Evolutionary conservation across 2,113 vertebrate species (phyloP).

Genomic region (Pteruthius melanotis): DNA sequence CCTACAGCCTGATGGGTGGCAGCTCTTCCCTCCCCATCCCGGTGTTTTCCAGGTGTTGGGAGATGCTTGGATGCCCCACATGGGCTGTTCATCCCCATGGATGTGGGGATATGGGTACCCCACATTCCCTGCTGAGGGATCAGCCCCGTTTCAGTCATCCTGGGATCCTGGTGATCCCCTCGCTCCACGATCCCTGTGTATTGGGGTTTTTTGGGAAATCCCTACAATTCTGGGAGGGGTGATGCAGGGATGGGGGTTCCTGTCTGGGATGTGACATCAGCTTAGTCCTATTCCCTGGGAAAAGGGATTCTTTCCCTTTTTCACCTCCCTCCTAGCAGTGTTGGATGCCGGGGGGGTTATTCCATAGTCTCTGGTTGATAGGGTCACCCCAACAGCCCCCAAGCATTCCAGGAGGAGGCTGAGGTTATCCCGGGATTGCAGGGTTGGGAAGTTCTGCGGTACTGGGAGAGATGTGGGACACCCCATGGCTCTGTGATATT

Average conservation of each 20-base stretch:
- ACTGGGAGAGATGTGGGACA: neutral
- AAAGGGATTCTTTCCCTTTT: accelerated
- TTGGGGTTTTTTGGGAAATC: neutral
- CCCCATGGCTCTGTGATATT: neutral
- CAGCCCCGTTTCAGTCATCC: accelerated
- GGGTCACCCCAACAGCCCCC: neutral
- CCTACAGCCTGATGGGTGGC: accelerated
- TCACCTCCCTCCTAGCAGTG: accelerated
- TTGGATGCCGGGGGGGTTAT: neutral
- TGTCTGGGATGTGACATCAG: neutral
- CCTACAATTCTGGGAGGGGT: accelerated
- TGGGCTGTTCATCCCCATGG: neutral
- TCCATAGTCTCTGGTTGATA: neutral
- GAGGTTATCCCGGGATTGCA: accelerated
- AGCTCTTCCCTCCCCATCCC: neutral
- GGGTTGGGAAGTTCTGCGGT: accelerated
- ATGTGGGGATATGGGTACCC: too few species aligned
- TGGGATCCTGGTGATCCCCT: neutral
- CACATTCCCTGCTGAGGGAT: too few species aligned
- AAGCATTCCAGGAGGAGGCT: too few species aligned
- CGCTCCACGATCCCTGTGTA: accelerated
- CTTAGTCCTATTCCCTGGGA: neutral
- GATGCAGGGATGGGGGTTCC: neutral
- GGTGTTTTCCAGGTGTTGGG: accelerated
- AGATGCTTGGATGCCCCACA: neutral